Percentiles rank a stretch among this genome's conserved stretches.
Conservation (phyloP, 2,113 vertebrate genomes). For the Poeciliopsis turrubarensis region DNA sequence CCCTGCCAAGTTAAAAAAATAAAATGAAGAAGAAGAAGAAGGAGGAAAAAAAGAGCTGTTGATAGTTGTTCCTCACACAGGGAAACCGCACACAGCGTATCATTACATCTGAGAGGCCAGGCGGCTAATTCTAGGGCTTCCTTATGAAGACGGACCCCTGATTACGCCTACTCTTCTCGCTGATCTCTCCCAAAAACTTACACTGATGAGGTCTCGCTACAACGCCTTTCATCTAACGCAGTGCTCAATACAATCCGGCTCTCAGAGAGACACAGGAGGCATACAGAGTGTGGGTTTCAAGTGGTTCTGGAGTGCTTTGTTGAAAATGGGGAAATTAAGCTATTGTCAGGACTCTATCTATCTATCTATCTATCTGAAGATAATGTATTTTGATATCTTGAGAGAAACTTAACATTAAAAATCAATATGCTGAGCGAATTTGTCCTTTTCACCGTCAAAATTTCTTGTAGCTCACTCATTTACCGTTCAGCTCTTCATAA, state of each 20-base stretch:
- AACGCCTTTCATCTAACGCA: slow-evolving; percentile 52
- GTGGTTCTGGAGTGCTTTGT: no score
- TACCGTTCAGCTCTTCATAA: no score
- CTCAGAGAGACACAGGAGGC: not conserved
- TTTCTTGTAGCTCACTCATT: no score
- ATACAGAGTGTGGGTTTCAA: not conserved
- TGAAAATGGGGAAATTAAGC: no score
- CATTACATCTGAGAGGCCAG: slow-evolving; percentile 72
- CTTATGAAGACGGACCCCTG: slow-evolving; percentile 67
- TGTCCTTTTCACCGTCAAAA: no score
- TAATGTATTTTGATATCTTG: no score
- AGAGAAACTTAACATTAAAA: no score
- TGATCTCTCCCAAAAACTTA: slow-evolving; percentile 59
- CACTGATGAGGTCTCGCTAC: slow-evolving; percentile 60
- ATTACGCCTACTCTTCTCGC: slow-evolving; percentile 67
- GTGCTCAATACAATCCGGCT: slow-evolving; percentile 41
- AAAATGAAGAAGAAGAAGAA: not conserved
- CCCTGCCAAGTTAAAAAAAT: slow-evolving; percentile 23
- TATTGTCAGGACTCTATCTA: no score
- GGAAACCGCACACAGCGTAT: slow-evolving; percentile 54
- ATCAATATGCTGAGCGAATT: no score
- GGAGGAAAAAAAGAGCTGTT: slow-evolving; percentile 17
- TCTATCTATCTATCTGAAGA: no score
- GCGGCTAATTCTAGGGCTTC: slow-evolving; percentile 73
- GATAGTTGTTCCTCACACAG: slow-evolving; percentile 58